Percentiles rank a stretch among this genome's conserved stretches.
These are phyloP conservation scores for Atethmia centrago DNA, from an alignment of 2,888 invertebrate genomes.

Conservation along the genomic window DNA sequence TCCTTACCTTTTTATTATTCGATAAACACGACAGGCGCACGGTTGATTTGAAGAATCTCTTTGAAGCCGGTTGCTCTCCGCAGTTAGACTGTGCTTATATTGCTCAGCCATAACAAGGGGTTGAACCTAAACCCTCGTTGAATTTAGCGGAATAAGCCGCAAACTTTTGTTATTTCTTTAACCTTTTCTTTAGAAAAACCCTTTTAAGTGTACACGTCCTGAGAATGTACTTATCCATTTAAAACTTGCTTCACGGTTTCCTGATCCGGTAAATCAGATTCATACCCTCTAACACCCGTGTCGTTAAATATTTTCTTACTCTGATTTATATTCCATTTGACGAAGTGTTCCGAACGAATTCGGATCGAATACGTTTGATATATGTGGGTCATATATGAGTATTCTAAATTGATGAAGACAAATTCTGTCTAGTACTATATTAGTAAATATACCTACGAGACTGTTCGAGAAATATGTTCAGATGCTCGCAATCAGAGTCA, in stretches of 20 bases:
- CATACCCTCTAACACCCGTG: constrained; percentile 55
- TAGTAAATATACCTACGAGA: constrained; percentile 49
- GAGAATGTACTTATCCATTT: constrained; percentile 60
- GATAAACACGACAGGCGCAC: constrained; percentile 69
- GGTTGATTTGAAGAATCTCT: constrained; percentile 75
- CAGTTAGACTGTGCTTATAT: constrained; percentile 68
- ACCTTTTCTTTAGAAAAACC: constrained; percentile 70
- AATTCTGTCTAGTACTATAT: constrained; percentile 56
- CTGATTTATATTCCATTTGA: constrained; percentile 64
- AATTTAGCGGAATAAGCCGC: constrained; percentile 75
- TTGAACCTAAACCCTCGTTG: constrained; percentile 62
- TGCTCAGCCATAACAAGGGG: constrained; percentile 64
- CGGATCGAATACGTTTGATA: constrained; percentile 56
- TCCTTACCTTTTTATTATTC: constrained; percentile 71
- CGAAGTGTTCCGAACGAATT: constrained; percentile 54
- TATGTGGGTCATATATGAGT: constrained; percentile 56
- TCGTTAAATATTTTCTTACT: constrained; percentile 64
- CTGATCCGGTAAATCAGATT: constrained; percentile 60
- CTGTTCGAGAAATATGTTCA: constrained; percentile 58
- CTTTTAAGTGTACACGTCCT: constrained; percentile 68
- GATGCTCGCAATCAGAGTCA: constrained; percentile 64
- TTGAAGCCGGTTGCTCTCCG: constrained; percentile 71
- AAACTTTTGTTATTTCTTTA: constrained; percentile 73
- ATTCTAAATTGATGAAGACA: constrained; percentile 65
- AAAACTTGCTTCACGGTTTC: constrained; percentile 54